Percentiles rank a stretch among this genome's conserved stretches.
Conservation (phyloP, 1,140 invertebrate genomes). For the Ceratina japonica region DNA sequence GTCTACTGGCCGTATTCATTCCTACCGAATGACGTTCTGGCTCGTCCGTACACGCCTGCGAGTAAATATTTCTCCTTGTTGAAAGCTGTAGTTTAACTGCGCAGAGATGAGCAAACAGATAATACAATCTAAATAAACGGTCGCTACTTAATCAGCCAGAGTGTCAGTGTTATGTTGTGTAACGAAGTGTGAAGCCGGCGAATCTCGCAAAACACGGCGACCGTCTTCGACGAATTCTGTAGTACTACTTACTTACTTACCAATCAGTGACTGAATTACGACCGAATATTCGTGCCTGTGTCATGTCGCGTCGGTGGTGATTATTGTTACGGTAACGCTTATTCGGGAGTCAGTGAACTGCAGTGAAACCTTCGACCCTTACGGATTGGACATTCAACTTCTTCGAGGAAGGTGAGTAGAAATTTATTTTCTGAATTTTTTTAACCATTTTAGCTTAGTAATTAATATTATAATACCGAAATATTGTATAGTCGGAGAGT, state of each 20-base stretch:
- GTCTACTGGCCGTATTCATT: neutral
- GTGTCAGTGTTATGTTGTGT: slow-evolving; percentile 38
- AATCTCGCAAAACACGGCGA: neutral
- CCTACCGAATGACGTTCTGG: neutral
- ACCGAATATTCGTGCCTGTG: slow-evolving; percentile 3
- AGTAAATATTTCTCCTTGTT: neutral
- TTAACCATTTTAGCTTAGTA: no score
- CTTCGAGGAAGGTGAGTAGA: neutral
- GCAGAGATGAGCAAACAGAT: neutral
- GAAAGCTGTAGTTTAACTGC: neutral
- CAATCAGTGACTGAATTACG: slow-evolving; percentile 9
- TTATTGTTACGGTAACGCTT: neutral
- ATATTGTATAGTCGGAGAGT: no score
- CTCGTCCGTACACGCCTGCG: neutral
- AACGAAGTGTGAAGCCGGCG: slow-evolving; percentile 16
- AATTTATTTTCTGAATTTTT: neutral
- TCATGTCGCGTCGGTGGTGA: neutral
- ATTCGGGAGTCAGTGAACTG: neutral
- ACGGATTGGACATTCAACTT: neutral
- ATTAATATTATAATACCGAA: no score
- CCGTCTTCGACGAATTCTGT: neutral
- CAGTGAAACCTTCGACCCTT: neutral
- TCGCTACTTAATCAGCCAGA: neutral
- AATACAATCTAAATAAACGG: slow-evolving; percentile 21
- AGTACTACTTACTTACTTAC: neutral